These are phyloP conservation scores for Pandion haliaetus DNA, from an alignment of 2,113 vertebrate species.

Conservation along the genomic window DNA sequence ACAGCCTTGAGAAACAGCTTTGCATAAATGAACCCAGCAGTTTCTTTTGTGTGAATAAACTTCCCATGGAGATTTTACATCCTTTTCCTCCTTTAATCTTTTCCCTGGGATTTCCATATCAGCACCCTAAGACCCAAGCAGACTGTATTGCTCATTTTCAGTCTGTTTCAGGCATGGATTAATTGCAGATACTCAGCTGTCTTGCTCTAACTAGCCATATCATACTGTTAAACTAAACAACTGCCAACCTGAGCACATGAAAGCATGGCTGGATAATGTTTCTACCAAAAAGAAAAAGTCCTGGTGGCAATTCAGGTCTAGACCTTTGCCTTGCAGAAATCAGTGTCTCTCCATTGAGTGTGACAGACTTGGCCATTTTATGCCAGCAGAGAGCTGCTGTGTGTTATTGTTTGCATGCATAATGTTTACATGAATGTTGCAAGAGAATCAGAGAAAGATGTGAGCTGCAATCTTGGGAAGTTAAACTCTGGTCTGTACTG, in stretches of 20 bases:
- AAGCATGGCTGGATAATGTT: neutral
- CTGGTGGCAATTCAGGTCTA: neutral
- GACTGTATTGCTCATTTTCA: neutral
- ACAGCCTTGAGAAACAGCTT: conserved; percentile 38
- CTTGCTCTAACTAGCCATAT: neutral
- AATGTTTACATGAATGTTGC: neutral
- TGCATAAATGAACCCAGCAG: neutral
- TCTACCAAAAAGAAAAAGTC: neutral
- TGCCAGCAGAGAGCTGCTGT: neutral
- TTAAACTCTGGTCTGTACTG: neutral
- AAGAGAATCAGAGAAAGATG: neutral
- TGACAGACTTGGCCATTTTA: neutral
- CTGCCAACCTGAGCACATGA: neutral
- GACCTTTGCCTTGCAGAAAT: neutral
- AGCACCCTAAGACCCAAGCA: neutral
- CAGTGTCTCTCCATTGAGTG: fast-evolving
- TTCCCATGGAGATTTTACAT: neutral
- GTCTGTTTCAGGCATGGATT: neutral
- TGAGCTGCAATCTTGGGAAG: neutral
- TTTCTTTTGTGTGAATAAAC: conserved; percentile 24
- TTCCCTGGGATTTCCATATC: neutral
- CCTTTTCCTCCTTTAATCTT: conserved; percentile 19
- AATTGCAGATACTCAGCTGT: neutral
- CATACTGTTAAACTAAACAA: neutral
- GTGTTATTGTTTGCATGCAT: neutral